Evolutionary conservation across 1,140 invertebrate genomes (phyloP).

Genomic region (Drosophila micromelanica): DNA sequence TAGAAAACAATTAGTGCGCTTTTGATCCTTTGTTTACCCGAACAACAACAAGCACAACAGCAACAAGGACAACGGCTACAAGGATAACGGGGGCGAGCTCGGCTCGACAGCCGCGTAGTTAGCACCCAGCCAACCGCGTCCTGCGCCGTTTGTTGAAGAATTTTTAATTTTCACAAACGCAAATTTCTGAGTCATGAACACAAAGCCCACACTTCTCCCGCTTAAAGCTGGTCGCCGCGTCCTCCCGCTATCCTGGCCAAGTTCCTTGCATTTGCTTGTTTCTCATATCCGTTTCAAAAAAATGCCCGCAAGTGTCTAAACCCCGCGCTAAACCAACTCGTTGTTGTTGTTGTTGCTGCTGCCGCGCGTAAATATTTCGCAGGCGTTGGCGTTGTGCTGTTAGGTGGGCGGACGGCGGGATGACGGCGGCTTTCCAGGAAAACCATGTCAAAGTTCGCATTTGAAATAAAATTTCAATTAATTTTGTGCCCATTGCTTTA

Average conservation of each 20-base stretch:
- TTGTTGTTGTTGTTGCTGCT: slow-evolving; percentile 29
- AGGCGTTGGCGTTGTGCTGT: slow-evolving; percentile 47
- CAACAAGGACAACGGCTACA: slow-evolving; percentile 41
- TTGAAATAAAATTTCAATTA: slow-evolving; percentile 73
- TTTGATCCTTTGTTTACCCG: slow-evolving; percentile 83
- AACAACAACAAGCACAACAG: slow-evolving; percentile 57
- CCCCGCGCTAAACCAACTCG: not conserved
- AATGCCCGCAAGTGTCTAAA: slow-evolving; percentile 67
- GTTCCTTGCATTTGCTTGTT: slow-evolving; percentile 67
- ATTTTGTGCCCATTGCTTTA: slow-evolving; percentile 47
- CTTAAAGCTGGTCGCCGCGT: not conserved
- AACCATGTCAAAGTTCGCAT: slow-evolving; percentile 65
- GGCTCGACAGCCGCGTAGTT: slow-evolving; percentile 52
- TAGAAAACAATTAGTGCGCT: slow-evolving; percentile 83
- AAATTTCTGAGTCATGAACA: slow-evolving; percentile 70
- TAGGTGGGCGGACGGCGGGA: not conserved
- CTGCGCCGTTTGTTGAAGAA: slow-evolving; percentile 61
- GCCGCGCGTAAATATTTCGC: slow-evolving; percentile 52
- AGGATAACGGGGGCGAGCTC: slow-evolving; percentile 25
- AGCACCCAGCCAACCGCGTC: slow-evolving; percentile 73
- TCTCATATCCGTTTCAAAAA: slow-evolving; percentile 80
- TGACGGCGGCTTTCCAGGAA: slow-evolving; percentile 47
- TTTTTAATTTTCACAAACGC: slow-evolving; percentile 79
- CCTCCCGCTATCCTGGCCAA: slow-evolving; percentile 21
- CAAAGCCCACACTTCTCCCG: slow-evolving; percentile 2